Conservation (phyloP, 2,888 invertebrate genomes). For the Rutpela maculata region DNA sequence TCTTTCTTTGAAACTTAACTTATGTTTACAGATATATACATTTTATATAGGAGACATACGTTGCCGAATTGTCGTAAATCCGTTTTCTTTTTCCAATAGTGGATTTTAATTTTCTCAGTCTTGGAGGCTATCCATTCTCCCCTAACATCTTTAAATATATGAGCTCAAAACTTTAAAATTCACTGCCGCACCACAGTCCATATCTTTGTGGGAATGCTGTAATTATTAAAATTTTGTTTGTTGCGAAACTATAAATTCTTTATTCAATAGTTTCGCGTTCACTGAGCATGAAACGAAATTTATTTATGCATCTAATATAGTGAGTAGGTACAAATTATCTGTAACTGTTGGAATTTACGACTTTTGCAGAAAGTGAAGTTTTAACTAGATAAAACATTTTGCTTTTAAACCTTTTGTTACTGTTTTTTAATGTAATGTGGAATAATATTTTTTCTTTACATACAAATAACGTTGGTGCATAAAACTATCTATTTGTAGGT, state of each 20-base stretch:
- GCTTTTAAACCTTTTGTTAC: background rate
- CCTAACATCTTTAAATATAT: background rate
- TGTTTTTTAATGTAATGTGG: too few relatives aligned
- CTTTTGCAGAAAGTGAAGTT: background rate
- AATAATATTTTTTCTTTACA: too few relatives aligned
- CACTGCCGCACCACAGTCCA: background rate
- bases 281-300: constrained; percentile 4
- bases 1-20: too few relatives aligned
- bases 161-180: background rate
- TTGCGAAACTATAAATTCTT: constrained; percentile 1
- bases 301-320: background rate
- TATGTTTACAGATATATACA: too few relatives aligned
- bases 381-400: background rate
- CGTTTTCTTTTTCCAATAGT: too few relatives aligned
- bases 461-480: too few relatives aligned
- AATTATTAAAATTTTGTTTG: constrained; percentile 7
- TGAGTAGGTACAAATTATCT: background rate
- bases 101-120: too few relatives aligned
- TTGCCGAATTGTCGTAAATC: too few relatives aligned
- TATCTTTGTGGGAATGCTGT: constrained; percentile 3
- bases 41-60: too few relatives aligned
- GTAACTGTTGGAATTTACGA: background rate
- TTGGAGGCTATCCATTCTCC: background rate
- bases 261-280: constrained; percentile 4
- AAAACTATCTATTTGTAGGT: too few relatives aligned